Evolutionary conservation across 2,888 invertebrate species (phyloP).

Genomic region (Lomographa bimaculata): DNA sequence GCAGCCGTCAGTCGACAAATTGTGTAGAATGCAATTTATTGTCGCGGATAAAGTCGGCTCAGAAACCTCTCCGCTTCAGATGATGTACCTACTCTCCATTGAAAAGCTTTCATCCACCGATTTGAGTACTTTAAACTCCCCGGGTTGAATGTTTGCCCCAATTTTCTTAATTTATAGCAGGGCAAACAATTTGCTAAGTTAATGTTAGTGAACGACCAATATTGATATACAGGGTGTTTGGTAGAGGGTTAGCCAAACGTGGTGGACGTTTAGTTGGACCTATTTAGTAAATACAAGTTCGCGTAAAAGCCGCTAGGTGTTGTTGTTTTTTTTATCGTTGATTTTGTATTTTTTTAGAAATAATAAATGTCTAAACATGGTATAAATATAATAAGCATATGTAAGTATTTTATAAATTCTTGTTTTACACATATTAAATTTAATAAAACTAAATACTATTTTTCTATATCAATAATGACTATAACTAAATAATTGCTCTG

Average conservation of each 20-base stretch:
- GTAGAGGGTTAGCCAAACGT: slow-evolving; percentile 5
- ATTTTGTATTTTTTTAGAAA: too few relatives aligned
- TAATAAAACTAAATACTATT: too few relatives aligned
- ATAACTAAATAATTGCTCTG: too few relatives aligned
- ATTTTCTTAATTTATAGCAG: slow-evolving; percentile 16
- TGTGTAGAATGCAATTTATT: slow-evolving; percentile 53
- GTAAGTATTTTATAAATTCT: too few relatives aligned
- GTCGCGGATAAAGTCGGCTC: slow-evolving; percentile 43
- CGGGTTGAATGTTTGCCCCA: slow-evolving; percentile 30
- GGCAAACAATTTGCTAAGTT: slow-evolving; percentile 18
- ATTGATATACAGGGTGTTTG: slow-evolving; percentile 20
- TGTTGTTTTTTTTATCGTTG: too few relatives aligned
- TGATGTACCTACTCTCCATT: slow-evolving; percentile 48
- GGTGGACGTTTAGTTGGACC: too few relatives aligned
- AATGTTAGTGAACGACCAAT: slow-evolving; percentile 20
- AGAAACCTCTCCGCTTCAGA: slow-evolving; percentile 34
- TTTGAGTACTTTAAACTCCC: slow-evolving; percentile 17
- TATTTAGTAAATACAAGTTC: too few relatives aligned
- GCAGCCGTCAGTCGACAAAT: slow-evolving; percentile 44
- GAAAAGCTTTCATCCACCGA: slow-evolving; percentile 31
- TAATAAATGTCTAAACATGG: too few relatives aligned
- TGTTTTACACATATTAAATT: too few relatives aligned
- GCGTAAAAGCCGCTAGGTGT: too few relatives aligned
- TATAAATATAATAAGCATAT: too few relatives aligned
- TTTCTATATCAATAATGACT: too few relatives aligned